Evolutionary conservation across 2,797 vertebrate genomes (phyloP).

Genomic region (Echeneis naucrates): DNA sequence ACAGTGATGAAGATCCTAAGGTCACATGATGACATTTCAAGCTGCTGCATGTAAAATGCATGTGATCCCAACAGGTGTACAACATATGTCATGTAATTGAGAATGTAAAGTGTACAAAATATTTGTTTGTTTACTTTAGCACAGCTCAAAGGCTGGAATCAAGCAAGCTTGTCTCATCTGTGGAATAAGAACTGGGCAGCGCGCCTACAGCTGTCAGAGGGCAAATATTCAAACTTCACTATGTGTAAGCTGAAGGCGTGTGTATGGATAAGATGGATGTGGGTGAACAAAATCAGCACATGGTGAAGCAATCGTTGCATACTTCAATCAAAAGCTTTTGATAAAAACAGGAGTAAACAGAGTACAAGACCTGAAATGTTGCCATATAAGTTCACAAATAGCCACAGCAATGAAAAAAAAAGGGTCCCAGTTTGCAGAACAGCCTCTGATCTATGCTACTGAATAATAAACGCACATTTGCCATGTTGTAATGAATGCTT

Average conservation of each 20-base stretch:
- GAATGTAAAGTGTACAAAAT: slow-evolving; percentile 17
- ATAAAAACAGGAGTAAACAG: neutral
- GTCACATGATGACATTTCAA: slow-evolving; percentile 55
- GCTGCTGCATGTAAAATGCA: slow-evolving; percentile 8
- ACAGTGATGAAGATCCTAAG: slow-evolving; percentile 43
- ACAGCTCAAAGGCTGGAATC: slow-evolving; percentile 3
- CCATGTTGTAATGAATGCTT: slow-evolving; percentile 14
- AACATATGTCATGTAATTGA: neutral
- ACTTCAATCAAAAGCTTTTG: neutral
- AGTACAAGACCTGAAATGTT: neutral
- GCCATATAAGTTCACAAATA: no score
- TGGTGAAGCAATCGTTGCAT: neutral
- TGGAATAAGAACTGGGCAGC: slow-evolving; percentile 7
- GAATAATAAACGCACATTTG: neutral
- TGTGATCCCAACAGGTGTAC: slow-evolving; percentile 13
- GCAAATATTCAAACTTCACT: slow-evolving; percentile 33
- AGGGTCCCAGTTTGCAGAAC: neutral
- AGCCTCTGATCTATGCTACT: neutral
- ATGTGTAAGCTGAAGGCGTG: slow-evolving; percentile 5
- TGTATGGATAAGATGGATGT: neutral
- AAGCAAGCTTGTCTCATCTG: slow-evolving; percentile 28
- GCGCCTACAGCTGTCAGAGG: slow-evolving; percentile 35
- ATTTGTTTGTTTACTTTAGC: slow-evolving; percentile 10
- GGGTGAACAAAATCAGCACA: neutral
- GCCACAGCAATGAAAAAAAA: neutral